Evolutionary conservation across 2,113 vertebrate genomes (phyloP), one percentile per base, ranked within the genome.

Genomic region (Mellivora capensis): DNA sequence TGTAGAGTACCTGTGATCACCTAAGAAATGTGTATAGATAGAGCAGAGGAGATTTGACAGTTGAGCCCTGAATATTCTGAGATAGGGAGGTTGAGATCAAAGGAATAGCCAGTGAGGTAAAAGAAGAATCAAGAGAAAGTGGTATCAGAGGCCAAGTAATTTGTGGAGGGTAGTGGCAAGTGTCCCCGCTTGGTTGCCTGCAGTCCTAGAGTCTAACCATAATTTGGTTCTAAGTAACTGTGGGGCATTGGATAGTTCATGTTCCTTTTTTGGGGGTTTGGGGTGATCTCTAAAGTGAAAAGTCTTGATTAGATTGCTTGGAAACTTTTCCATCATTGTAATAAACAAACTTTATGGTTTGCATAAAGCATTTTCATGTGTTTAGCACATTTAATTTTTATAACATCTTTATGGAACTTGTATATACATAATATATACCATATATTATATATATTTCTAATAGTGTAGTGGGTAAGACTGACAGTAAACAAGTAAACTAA

Each of bases 291-390:
- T 90, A 39, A 98, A 85, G 82, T 67, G 20, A 80, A 95, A 95
- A 61, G 25, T 1, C n/a, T 87, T 87, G 13, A 89, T 25, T 71
- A 61, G 62, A 44, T 74, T 62, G 10, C 61, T 93, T 37, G 93
- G 93, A 88, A 91, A 85, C 10, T 34, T 97, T 96, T 49, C 9
- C 5, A 29, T 91, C 14, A 83, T 90, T 31, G 72, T 93, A 59
- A 95, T 86, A 87, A 93, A 87, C 27, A 29, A 7, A 91, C 59
- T 85, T 61, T 67, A 42, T 72, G 72, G 77, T 93, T 97, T 96
- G 69, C 13, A 87, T 20, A 94, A 93, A 94, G 29, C 27, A 83
- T 77, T 90, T 95, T 90, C 29, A 90, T 94, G 61, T 76, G 6
- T 93, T 93, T 96, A 90, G 84, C 34, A 20, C 8, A 85, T 59